Base-by-base conservation (phyloP, 2,113 vertebrate species). In the Syrmaticus mikado region DNA sequence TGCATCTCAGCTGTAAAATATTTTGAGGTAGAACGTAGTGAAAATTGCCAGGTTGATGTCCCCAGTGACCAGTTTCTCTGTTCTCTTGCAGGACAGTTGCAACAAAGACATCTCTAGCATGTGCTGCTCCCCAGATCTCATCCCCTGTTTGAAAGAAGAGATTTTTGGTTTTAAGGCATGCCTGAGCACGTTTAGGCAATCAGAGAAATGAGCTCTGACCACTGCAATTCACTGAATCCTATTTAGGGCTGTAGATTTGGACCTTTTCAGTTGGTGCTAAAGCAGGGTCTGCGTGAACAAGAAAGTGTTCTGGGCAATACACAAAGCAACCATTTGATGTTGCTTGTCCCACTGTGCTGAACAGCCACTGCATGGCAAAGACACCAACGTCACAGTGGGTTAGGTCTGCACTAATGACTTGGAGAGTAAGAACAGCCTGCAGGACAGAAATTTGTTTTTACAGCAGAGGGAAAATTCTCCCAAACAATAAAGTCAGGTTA, bases 371-470 rank as follows among this genome's bases (percentile, higher is more conserved):
- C 36, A 32, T 6, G 17, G 32, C 48, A 68, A 55, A 73, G 8
- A 20, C 2, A 4, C 32, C 55, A 55, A 1, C 11, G 16, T 19
- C 28, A 18, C 4, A 1, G 14, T 16, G 15, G 13, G 30, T 52
- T 82, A 57, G 70, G 74, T 41, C 21, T 53, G 6, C 18, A 7
- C 5, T 7, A 4, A 50, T 55, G 48, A 48, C 48, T 52, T 74
- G 21, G 52, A 48, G 24, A 81, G 20, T 8, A 85, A 28, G 13
- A 10, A 43, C 20, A 57, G 7, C 8, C 18, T 13, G 52, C 27
- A 66, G 57, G 41, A 36, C 20, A 81, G 40, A 88, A 52, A 10
- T 32, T 13, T 43, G 11, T 30, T 79, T 75, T 72, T 61, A 78
- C 13, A 73, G 40, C 48, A 75, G 14, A 34, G 30, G 13, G 28